Base-by-base conservation (phyloP, 2,888 invertebrate genomes). In the Eutolmus rufibarbis region DNA sequence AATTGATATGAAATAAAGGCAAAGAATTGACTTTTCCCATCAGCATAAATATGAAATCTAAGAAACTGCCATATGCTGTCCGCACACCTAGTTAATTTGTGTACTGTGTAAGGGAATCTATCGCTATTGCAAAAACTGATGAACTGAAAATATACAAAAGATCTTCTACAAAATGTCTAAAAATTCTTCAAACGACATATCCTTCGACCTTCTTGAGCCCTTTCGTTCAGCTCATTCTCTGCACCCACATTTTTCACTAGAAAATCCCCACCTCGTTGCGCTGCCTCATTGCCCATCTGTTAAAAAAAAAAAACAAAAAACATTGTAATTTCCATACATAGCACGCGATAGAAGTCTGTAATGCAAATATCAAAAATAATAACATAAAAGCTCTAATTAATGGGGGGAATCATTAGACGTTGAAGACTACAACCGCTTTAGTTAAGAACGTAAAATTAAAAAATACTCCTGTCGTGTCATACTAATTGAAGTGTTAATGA, bases 381-480 rank as follows among this genome's bases (percentile, higher is more conserved):
- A 37, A 78, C 43, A 7, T 57, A 66, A 66, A 46, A 66, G 28
- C 28, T 28, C 66, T 66, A 66, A 46, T 3, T 66, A 66, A 28
- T 66, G 66, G 66, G 66, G 28, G 23, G 66, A 78, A 78, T 43
- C 23, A 40, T 78, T 43, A 78, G 78, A 43, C 78, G 43, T 37
- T 78, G 43, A 78, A 78, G 43, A 78, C 78, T 78, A 78, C 37
- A 43, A 78, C 23, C n/a, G 7, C 37, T 81, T 56, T 81, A 81
- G 81, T 81, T 81, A 81, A 81, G 51, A 76, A 76, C 14, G 51
- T 81, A 51, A 81, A 34, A 66, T 81, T 46, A 46, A 81, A 46
- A 81, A 51, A 34, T 81, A 81, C 56, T 81, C 81, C 81, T 81
- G 81, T 81, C 81, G 81, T 81, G 81, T 81, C 81, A 81, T 78